Evolutionary conservation across 2,797 vertebrate species (phyloP).

Genomic region (Smutsia temminckii): DNA sequence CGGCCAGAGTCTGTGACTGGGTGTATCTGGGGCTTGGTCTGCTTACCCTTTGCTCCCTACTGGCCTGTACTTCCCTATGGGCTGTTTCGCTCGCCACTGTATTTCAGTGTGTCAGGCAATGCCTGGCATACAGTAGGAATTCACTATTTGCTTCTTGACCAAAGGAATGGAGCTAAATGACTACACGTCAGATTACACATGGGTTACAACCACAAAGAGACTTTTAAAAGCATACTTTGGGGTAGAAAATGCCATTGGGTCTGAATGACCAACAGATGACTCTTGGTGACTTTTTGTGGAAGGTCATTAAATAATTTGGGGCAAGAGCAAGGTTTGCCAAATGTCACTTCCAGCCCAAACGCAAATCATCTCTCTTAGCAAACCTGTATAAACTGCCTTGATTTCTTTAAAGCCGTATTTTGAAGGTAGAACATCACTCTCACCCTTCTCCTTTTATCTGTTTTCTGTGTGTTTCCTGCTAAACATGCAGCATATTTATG

Average conservation of each 20-base stretch:
- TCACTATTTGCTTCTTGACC: not conserved
- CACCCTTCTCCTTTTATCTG: not conserved
- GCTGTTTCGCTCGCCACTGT: not conserved
- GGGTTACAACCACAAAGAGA: not conserved
- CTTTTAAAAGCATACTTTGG: not conserved
- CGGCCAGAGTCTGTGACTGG: not conserved
- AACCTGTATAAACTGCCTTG: not conserved
- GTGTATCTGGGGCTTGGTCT: too few relatives aligned
- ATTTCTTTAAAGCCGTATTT: not conserved
- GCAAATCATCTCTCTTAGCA: not conserved
- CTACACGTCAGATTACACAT: not conserved
- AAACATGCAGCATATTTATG: not conserved
- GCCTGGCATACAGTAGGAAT: not conserved
- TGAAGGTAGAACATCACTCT: not conserved
- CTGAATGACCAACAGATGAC: conserved; percentile 28
- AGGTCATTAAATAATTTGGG: conserved; percentile 33
- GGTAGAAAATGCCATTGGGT: not conserved
- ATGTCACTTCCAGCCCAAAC: not conserved
- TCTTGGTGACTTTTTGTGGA: conserved; percentile 32
- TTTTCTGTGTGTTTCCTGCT: not conserved
- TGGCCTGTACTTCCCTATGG: not conserved
- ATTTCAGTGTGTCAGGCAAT: not conserved
- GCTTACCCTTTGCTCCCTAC: not conserved
- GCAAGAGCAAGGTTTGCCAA: conserved; percentile 64
- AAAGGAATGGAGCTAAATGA: not conserved